Conservation (phyloP, 2,888 invertebrate species). For the Uropetala carovei region DNA sequence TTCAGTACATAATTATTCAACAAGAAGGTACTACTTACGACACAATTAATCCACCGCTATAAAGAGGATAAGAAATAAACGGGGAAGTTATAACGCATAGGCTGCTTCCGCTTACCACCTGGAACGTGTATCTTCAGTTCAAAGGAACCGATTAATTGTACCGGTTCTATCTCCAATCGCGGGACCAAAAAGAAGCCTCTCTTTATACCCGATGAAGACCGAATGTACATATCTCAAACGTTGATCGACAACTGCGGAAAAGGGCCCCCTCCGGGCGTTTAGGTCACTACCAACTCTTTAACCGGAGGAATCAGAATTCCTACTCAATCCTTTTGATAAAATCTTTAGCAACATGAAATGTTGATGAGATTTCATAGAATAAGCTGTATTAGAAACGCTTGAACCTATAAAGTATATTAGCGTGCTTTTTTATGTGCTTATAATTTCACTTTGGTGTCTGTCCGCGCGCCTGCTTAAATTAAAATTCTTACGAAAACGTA, state of each 20-base stretch:
- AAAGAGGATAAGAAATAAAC: not conserved
- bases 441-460: too few species aligned
- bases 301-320: too few species aligned
- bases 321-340: too few species aligned
- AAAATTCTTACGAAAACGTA: too few species aligned
- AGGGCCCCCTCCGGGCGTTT: not conserved
- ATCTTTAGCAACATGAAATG: too few species aligned
- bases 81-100: not conserved
- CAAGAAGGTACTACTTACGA: not conserved
- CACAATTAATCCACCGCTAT: not conserved
- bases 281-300: too few species aligned
- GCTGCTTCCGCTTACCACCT: slow-evolving; percentile 16
- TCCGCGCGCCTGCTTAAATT: too few species aligned
- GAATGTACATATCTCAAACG: not conserved
- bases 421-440: too few species aligned
- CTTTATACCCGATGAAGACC: not conserved
- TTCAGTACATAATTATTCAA: too few species aligned
- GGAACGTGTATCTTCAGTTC: not conserved
- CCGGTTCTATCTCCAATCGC: not conserved
- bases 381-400: too few species aligned
- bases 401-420: too few species aligned
- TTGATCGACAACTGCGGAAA: not conserved
- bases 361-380: too few species aligned
- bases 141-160: not conserved
- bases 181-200: not conserved